Evolutionary conservation across 2,797 vertebrate species (phyloP).

Genomic region (Enteromius thamalakanensis): DNA sequence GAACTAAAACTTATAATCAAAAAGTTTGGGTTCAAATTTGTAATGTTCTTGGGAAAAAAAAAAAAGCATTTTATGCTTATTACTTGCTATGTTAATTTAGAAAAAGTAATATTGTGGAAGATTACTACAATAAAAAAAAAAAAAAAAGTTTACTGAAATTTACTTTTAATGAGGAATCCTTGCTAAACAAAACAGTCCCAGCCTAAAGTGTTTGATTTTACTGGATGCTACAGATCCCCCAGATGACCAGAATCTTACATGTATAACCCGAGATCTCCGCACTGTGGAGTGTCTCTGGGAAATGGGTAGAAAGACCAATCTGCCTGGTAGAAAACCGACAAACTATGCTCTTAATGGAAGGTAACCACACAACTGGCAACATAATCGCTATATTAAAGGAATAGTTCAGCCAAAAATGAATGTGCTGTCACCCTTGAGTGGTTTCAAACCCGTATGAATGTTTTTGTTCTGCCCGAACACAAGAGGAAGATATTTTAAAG

Average conservation of each 20-base stretch:
- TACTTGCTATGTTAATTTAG: not conserved
- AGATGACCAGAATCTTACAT: constrained; percentile 65
- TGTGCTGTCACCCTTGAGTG: no score
- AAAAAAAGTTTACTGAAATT: not conserved
- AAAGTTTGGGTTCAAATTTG: no score
- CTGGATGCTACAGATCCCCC: constrained; percentile 68
- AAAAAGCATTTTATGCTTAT: not conserved
- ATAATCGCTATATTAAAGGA: no score
- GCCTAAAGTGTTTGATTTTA: not conserved
- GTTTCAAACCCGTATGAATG: no score
- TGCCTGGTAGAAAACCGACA: accelerated
- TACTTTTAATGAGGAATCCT: not conserved
- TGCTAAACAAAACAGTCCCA: not conserved
- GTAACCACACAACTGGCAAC: constrained; percentile 55
- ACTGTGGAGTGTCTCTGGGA: constrained; percentile 71
- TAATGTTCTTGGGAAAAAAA: no score
- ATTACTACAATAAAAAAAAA: not conserved
- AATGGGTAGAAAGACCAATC: not conserved
- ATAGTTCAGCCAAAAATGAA: no score
- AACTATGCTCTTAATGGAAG: constrained; percentile 66
- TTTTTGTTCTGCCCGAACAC: no score
- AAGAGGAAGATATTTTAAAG: no score
- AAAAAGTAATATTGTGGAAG: not conserved
- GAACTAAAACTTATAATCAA: not conserved
- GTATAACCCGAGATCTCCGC: constrained; percentile 72